Percentiles rank a stretch among this genome's conserved stretches.
Conservation (phyloP, 2,113 vertebrate species). For the Hemichromis elongatus region DNA sequence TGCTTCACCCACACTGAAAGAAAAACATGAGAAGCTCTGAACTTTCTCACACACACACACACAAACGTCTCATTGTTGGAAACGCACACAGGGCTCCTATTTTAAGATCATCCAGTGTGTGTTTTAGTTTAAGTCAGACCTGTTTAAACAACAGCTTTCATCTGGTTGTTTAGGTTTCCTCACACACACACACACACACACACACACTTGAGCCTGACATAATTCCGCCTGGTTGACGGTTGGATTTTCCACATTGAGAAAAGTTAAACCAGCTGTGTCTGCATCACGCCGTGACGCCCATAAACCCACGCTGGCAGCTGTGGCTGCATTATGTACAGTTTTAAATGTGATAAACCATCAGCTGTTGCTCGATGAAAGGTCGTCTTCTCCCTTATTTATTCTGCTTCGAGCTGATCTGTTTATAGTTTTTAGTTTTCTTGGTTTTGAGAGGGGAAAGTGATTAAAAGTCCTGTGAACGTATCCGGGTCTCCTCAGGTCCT, state of each 20-base stretch:
- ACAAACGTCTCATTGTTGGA: conserved; percentile 18
- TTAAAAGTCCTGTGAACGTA: not conserved
- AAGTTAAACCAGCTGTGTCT: not conserved
- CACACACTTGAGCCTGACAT: not conserved
- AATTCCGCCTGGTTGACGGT: not conserved
- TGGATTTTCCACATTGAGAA: not conserved
- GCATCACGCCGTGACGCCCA: not conserved
- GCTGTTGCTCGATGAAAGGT: not conserved
- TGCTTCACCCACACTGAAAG: not conserved
- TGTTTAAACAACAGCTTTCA: conserved; percentile 1
- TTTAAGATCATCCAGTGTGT: not conserved
- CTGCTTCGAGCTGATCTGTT: not conserved
- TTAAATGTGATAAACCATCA: not conserved
- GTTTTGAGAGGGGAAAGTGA: not conserved
- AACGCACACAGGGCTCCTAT: not conserved
- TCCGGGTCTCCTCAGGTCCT: conserved; percentile 75
- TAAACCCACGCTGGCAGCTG: not conserved
- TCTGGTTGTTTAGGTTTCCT: not conserved
- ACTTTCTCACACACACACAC: not conserved
- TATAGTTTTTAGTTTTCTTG: not conserved
- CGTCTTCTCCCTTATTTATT: not conserved
- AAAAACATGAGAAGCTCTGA: conserved; percentile 8
- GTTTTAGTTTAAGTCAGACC: not conserved
- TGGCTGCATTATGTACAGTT: not conserved
- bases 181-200: not conserved